Evolutionary conservation across 2,113 vertebrate genomes (phyloP).

Genomic region (Lipotes vexillifer): DNA sequence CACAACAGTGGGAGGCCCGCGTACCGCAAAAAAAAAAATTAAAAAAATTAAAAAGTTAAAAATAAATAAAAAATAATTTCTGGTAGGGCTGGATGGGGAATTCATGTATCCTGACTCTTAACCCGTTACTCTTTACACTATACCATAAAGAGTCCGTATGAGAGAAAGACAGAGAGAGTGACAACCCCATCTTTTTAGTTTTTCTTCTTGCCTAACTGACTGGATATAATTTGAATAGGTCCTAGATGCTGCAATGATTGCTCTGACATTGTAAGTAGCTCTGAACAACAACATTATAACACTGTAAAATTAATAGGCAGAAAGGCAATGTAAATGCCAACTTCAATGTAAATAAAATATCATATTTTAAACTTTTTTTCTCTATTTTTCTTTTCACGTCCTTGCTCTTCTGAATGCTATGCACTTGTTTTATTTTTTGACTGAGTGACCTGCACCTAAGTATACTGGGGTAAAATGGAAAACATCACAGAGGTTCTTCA

Average conservation of each 20-base stretch:
- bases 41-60: too few relatives aligned
- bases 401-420: background rate
- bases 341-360: background rate
- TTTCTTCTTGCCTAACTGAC: background rate
- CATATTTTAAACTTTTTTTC: background rate
- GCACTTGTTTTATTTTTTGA: background rate
- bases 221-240: background rate
- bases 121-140: background rate
- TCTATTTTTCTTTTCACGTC: background rate
- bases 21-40: too few relatives aligned
- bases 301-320: background rate
- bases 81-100: background rate
- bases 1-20: too few relatives aligned
- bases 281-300: conserved; percentile 21
- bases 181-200: background rate
- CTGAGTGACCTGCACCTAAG: background rate
- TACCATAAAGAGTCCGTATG: conserved; percentile 9
- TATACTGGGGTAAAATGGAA: background rate
- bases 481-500: background rate
- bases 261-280: background rate
- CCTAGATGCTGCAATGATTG: conserved; percentile 2
- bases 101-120: background rate
- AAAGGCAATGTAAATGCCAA: conserved; percentile 12
- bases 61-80: conserved; percentile 31
- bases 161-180: background rate